Base-by-base conservation (phyloP, 2,113 vertebrate genomes). In the Tapirus terrestris region DNA sequence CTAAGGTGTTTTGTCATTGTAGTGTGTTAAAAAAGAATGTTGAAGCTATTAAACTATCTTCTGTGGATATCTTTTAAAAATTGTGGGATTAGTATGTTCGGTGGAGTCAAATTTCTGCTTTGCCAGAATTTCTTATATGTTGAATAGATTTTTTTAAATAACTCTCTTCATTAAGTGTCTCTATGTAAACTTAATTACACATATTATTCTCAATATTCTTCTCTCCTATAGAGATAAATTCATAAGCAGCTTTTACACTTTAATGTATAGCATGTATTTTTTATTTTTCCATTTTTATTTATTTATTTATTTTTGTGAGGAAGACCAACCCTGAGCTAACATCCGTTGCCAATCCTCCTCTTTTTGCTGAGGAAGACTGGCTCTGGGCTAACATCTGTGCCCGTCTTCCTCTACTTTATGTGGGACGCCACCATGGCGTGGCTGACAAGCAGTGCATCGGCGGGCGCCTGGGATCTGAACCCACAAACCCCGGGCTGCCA, bases 101-200 rank as follows among this genome's bases (percentile, higher is more conserved):
- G 7, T 94, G 33, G 58, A 89, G 43, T 96, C 36, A 97, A 51
- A 94, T 90, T 90, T 92, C 51, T 96, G 4, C 45, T 94, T 92
- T 87, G 27, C 31, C 39, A 63, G 36, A 73, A 48, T 45, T 45
- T 81, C 81, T 94, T 85, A 29, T 88, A 83, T 89, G 17, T 75
- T 68, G 23, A 94, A 88, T 12, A 94, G 18, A 83, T 89, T 76
- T 89, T 65, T 91, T 94, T 58, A 56, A 68, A 51, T 58, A 86
- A 67, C 8, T 36, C 5, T 73, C 53, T 73, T 89, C 70, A 67
- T 75, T 85, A 39, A 65, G 6, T 82, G 23, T 94, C 13, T 84
- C 14, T 96, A 8, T 96, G 39, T 77, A 92, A 95, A 96, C 88
- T 83, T 84, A 94, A 61, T 89, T 56, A 65, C 6, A 84, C 9